A percentile compares a stretch with the other conserved stretches of the same genome.
These are phyloP conservation scores for Globodera ellingtonae DNA, from an alignment of 1,140 invertebrate genomes.

Conservation along the genomic window DNA sequence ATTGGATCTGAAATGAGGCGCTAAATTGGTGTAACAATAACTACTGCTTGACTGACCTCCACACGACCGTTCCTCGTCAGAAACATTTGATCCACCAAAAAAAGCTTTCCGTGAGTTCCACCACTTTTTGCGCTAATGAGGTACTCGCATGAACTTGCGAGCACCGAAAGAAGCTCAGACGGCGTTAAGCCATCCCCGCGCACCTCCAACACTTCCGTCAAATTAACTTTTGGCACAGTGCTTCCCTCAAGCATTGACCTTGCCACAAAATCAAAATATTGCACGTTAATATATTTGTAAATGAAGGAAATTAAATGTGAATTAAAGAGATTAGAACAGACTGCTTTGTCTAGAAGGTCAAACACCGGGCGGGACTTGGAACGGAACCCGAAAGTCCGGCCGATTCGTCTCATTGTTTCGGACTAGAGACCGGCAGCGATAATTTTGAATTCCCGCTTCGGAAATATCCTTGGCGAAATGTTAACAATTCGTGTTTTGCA, in stretches of 20 bases:
- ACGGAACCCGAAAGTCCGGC: too few species aligned
- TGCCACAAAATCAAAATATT: too few species aligned
- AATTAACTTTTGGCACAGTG: constrained; percentile 31
- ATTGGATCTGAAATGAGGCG: constrained; percentile 15
- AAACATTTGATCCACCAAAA: constrained; percentile 38
- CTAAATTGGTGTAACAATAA: neutral
- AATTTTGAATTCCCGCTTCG: too few species aligned
- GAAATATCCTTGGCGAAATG: too few species aligned
- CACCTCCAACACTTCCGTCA: constrained; percentile 46
- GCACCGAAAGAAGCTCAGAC: constrained; percentile 42
- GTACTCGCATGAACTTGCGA: constrained; percentile 33
- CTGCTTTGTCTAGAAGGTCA: too few species aligned
- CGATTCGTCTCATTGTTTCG: too few species aligned
- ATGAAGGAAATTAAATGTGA: too few species aligned
- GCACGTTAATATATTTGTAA: too few species aligned
- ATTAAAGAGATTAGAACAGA: too few species aligned
- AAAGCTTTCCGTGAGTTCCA: constrained; percentile 17
- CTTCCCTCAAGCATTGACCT: neutral
- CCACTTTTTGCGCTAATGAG: constrained; percentile 11
- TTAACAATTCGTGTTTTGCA: too few species aligned
- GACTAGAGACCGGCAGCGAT: too few species aligned
- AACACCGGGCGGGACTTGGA: too few species aligned
- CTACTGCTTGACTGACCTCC: constrained; percentile 26
- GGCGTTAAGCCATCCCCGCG: constrained; percentile 35
- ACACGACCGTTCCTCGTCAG: constrained; percentile 44